These are phyloP conservation scores for Yponomeuta sedellus DNA, from an alignment of 2,888 invertebrate species.

Conservation along the genomic window DNA sequence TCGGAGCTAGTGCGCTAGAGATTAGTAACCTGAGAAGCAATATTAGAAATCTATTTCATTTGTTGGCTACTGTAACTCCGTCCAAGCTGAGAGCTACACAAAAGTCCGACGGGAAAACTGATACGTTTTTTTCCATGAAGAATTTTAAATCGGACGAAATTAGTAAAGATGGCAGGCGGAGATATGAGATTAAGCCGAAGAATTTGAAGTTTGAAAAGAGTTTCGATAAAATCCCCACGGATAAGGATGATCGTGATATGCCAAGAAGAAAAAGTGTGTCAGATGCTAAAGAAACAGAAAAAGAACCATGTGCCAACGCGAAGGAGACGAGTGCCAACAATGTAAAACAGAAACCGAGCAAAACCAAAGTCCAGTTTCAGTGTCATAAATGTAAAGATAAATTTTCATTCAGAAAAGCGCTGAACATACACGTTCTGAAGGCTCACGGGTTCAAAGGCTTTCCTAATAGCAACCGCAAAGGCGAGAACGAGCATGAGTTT, in stretches of 20 bases:
- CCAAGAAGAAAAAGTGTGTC: neutral
- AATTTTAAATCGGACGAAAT: constrained; percentile 2
- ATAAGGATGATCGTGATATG: too few species aligned
- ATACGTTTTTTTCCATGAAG: neutral
- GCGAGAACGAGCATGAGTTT: neutral
- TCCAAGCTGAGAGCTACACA: constrained; percentile 5
- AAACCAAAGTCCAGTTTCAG: neutral
- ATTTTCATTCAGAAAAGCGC: neutral
- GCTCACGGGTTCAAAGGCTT: neutral
- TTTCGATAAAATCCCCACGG: too few species aligned
- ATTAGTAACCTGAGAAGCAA: constrained; percentile 9
- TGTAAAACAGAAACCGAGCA: neutral
- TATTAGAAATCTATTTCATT: constrained; percentile 11
- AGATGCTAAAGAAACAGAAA: neutral
- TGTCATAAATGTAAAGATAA: constrained; percentile 2
- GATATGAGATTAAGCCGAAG: neutral
- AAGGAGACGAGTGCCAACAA: neutral
- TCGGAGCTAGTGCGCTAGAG: constrained; percentile 4
- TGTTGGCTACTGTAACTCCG: constrained; percentile 11
- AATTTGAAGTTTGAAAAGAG: neutral
- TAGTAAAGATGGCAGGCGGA: neutral
- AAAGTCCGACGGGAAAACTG: neutral
- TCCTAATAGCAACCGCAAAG: neutral
- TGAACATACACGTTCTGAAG: neutral
- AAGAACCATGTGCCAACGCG: neutral